These are phyloP conservation scores for Petrophora chlorosata DNA, from an alignment of 2,888 invertebrate genomes.

Conservation along the genomic window DNA sequence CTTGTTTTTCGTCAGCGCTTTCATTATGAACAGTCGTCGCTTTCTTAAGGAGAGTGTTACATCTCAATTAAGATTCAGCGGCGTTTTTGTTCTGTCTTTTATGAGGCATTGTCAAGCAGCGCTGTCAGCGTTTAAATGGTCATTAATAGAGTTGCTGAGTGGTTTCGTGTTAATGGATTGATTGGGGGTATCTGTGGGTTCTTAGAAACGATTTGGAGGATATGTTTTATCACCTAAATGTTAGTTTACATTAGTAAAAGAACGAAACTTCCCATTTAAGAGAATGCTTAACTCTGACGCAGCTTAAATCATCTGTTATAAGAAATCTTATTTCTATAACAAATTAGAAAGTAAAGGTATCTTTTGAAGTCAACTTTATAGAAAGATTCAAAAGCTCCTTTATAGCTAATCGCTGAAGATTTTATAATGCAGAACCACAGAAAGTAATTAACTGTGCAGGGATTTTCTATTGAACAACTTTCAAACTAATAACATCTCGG, in stretches of 20 bases:
- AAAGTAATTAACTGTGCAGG: neutral
- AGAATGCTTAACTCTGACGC: too few species aligned
- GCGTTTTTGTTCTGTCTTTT: constrained; percentile 18
- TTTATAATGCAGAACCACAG: too few species aligned
- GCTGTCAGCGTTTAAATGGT: constrained; percentile 35
- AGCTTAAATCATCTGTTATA: too few species aligned
- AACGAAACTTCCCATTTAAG: neutral
- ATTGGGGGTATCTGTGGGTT: constrained; percentile 20
- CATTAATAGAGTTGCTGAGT: constrained; percentile 29
- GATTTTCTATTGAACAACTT: neutral
- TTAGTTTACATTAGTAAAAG: neutral
- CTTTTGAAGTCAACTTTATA: too few species aligned
- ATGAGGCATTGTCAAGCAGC: constrained; percentile 20
- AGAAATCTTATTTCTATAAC: too few species aligned
- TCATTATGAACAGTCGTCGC: constrained; percentile 37
- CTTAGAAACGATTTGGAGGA: constrained; percentile 21
- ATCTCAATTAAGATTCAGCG: constrained; percentile 36
- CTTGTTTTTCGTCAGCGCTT: constrained; percentile 28
- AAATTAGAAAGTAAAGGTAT: too few species aligned
- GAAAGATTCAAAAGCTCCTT: too few species aligned
- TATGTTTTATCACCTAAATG: constrained; percentile 10
- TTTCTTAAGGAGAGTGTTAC: constrained; percentile 28
- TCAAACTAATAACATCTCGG: neutral
- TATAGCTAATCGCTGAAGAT: too few species aligned
- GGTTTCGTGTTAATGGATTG: constrained; percentile 20